These are phyloP conservation scores for Enteromius radiatus DNA, from an alignment of 2,797 vertebrate genomes.

Conservation along the genomic window DNA sequence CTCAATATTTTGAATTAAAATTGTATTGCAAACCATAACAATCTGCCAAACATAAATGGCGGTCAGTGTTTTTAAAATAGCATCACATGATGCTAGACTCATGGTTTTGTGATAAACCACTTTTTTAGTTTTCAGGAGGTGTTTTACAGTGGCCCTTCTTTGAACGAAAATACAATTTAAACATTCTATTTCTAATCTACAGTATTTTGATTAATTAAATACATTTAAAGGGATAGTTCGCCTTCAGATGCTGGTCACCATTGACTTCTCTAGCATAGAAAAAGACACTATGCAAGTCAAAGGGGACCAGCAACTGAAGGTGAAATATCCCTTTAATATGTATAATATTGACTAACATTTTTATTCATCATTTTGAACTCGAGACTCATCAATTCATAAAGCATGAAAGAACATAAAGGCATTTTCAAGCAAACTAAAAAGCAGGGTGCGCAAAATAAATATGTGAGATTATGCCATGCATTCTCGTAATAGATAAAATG, in stretches of 20 bases:
- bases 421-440: neutral
- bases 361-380: neutral
- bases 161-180: neutral
- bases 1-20: neutral
- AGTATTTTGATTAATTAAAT: neutral
- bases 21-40: neutral
- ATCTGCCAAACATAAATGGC: neutral
- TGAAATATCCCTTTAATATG: no score
- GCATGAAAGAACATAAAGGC: neutral
- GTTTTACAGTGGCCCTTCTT: neutral
- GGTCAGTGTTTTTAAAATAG: neutral
- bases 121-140: neutral
- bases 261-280: neutral
- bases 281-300: neutral
- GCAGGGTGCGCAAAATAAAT: neutral
- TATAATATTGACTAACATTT: neutral
- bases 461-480: neutral
- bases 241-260: neutral
- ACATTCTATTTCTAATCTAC: neutral
- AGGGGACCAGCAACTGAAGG: no score
- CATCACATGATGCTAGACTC: neutral
- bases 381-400: neutral
- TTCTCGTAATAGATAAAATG: neutral
- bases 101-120: neutral
- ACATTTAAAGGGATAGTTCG: neutral